A percentile compares a stretch with the other conserved stretches of the same genome.
phyloP scores from a whole-genome alignment of 2,888 invertebrate genomes.

The Pseudococcus longispinus region DNA sequence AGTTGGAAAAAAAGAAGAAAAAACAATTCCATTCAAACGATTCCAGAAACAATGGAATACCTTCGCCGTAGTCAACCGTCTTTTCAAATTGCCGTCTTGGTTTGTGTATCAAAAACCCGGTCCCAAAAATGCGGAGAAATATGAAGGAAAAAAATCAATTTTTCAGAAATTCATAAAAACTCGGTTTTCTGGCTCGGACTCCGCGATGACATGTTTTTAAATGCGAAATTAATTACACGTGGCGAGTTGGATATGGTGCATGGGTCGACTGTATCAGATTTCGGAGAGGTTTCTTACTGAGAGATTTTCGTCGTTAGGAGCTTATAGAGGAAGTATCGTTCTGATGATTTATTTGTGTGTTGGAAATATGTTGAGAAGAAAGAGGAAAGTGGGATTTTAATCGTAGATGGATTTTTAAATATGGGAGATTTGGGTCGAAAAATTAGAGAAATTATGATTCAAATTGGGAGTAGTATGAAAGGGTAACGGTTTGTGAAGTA shows the following conservation, averaged over 20 bases:
- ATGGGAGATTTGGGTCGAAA: background rate
- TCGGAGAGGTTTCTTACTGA: background rate
- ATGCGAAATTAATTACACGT: conserved; percentile 13
- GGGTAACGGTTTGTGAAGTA: no score
- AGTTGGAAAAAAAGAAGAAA: conserved; percentile 20
- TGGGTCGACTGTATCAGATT: background rate
- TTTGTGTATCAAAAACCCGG: conserved; percentile 6
- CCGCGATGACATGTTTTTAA: background rate
- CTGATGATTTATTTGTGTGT: background rate
- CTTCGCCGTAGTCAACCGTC: conserved; percentile 45
- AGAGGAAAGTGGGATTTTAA: background rate
- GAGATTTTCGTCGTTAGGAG: background rate
- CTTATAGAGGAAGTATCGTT: background rate
- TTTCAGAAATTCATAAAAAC: conserved; percentile 47
- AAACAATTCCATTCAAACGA: conserved; percentile 50
- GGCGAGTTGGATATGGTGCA: background rate
- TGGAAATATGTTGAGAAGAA: background rate
- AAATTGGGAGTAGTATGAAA: no score
- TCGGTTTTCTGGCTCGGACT: background rate
- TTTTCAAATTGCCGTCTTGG: conserved; percentile 32
- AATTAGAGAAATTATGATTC: background rate
- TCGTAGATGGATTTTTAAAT: background rate
- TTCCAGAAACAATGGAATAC: conserved; percentile 51
- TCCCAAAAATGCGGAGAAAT: conserved; percentile 37
- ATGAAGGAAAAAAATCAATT: conserved; percentile 43